Base-by-base conservation (phyloP, 1,140 invertebrate species). In the Ips typographus region DNA sequence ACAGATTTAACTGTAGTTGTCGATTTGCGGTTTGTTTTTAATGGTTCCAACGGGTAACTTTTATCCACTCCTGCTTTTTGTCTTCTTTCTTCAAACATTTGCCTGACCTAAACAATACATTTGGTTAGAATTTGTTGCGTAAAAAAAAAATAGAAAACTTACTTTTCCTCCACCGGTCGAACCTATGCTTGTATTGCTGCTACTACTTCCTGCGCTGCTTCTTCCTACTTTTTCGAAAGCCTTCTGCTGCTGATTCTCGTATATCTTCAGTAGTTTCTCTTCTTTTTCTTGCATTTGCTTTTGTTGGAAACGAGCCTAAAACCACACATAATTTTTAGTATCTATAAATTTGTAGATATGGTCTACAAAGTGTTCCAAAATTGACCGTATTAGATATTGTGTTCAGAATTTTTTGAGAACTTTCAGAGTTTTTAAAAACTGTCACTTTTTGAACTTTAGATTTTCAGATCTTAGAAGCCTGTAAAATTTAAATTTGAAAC, bases 51-150 rank as follows among this genome's bases (percentile, higher is more conserved):
- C 0, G 90, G 91, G 80, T 93, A 90, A 77, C 90, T 91, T 67
- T 90, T 89, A 82, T 94, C 91, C 72, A 92, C 90, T 40, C 91
- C 91, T 57, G 83, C 84, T 65, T 84, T 84, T 57, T 86, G 86
- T 40, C 91, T 84, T 8, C 90, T 83, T 74, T 92, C 91, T 72
- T 92, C 90, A 76, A 92, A 92, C 89, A 92, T 90, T 82, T 90
- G 89, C n/a, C 89, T 84, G 2, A 90, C 88, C 68, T 70, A 36
- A 36, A 40, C 58, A 57, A 36, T 8, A 51, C 5, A 44, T 22
- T 22, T 22, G 22, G 22, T 22, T 22, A 22, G 22, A 22, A 22
- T 22, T 22, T 8, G 22, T 49, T 2, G 2, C 22, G 44, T 49
- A 47, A 44, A 44, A 44, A 44, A 61, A 61, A 47, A n/a, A 52